These are phyloP conservation scores for Patella depressa DNA, from an alignment of 2,888 invertebrate species.

Conservation along the genomic window DNA sequence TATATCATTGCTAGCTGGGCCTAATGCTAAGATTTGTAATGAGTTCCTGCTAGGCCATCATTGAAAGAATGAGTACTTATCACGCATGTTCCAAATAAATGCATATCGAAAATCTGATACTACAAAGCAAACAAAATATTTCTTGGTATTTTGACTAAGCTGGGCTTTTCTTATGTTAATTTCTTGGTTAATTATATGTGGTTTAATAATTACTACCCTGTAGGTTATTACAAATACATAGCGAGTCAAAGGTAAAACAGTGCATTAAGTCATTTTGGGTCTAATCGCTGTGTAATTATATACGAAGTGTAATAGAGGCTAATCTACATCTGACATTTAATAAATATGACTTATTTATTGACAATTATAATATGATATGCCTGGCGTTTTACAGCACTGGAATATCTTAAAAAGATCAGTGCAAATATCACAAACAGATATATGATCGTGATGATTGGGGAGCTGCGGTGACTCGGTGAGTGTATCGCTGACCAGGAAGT, in stretches of 20 bases:
- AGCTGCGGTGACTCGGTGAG: too few relatives aligned
- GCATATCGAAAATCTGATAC: too few relatives aligned
- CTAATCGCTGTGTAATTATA: conserved; percentile 1
- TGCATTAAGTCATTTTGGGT: background rate
- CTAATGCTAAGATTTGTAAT: background rate
- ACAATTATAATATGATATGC: too few relatives aligned
- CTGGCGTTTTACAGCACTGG: too few relatives aligned
- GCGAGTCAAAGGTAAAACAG: conserved; percentile 6
- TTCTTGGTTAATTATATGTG: background rate
- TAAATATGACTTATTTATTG: background rate
- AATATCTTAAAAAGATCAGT: too few relatives aligned
- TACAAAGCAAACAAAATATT: too few relatives aligned
- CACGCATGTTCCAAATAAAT: background rate
- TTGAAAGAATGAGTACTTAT: background rate
- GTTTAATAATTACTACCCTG: background rate
- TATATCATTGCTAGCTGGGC: background rate
- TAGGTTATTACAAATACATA: background rate
- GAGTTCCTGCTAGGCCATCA: background rate
- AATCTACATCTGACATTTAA: conserved; percentile 9
- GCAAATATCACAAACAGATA: too few relatives aligned
- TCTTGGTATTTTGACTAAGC: too few relatives aligned
- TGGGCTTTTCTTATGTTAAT: conserved; percentile 4
- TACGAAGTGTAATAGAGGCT: conserved; percentile 1
- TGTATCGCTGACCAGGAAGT: too few relatives aligned
- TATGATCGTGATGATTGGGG: too few relatives aligned